phyloP scores from a whole-genome alignment of 2,797 vertebrate genomes.

The Eulemur rubriventer region DNA sequence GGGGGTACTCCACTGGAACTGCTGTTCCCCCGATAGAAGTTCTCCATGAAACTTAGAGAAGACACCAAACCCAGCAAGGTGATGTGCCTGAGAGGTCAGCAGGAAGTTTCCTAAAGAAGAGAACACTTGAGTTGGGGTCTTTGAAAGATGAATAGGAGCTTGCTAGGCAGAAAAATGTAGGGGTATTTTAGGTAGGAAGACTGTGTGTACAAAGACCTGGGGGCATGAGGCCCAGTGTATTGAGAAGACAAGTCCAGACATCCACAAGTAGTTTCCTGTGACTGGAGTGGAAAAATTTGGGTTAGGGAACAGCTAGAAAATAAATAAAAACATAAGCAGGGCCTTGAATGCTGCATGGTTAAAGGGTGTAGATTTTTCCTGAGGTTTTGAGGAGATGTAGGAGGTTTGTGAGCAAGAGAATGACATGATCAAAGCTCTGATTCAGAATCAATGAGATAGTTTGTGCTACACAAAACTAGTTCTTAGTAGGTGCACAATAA shows the following conservation, averaged over 20 bases:
- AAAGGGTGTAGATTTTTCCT: not conserved
- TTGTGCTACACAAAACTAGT: not conserved
- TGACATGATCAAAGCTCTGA: not conserved
- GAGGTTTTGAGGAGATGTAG: not conserved
- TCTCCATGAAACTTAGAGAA: not conserved
- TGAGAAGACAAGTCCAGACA: not conserved
- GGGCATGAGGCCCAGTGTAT: not conserved
- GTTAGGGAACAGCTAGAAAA: not conserved
- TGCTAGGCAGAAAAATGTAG: constrained; percentile 1
- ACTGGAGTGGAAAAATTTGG: not conserved
- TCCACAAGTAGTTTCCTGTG: not conserved
- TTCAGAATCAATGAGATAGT: not conserved
- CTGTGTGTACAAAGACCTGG: not conserved
- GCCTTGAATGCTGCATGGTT: not conserved
- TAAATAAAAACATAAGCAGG: not conserved
- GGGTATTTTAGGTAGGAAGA: not conserved
- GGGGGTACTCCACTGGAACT: not conserved
- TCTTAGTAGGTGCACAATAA: constrained; percentile 5
- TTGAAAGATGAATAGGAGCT: constrained; percentile 32
- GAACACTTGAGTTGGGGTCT: not conserved
- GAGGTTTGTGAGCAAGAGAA: not conserved
- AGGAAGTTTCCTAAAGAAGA: constrained; percentile 1
- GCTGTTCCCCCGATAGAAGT: not conserved
- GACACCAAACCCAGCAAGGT: not conserved
- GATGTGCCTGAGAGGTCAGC: not conserved